These are phyloP conservation scores for Pantala flavescens DNA, from an alignment of 1,140 invertebrate genomes.

Conservation along the genomic window DNA sequence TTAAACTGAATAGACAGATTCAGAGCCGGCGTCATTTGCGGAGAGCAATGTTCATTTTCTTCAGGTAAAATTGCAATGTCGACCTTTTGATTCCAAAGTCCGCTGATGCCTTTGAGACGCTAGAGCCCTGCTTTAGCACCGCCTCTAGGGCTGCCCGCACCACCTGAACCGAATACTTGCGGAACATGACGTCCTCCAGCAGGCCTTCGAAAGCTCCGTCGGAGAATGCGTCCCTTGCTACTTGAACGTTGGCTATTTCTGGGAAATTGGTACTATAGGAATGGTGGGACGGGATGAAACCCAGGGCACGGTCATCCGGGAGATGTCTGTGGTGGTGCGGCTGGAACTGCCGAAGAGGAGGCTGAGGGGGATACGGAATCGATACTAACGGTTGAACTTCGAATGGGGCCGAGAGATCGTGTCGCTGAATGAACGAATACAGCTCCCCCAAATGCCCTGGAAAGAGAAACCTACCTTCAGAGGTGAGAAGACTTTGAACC, in stretches of 20 bases:
- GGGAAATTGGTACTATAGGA: neutral
- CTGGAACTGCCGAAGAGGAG: neutral
- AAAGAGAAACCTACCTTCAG: constrained; percentile 21
- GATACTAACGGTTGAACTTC: neutral
- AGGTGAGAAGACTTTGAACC: constrained; percentile 16
- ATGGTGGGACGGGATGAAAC: neutral
- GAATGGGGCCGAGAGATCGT: constrained; percentile 16
- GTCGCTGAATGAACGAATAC: constrained; percentile 23
- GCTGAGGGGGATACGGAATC: constrained; percentile 1
- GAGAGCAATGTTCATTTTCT: constrained; percentile 43
- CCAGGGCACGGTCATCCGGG: constrained; percentile 4
- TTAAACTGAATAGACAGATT: neutral
- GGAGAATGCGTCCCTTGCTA: constrained; percentile 17
- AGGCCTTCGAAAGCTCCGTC: constrained; percentile 18
- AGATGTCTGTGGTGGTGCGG: constrained; percentile 4
- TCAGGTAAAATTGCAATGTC: constrained; percentile 45
- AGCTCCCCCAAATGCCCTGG: constrained; percentile 23
- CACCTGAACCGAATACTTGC: constrained; percentile 22
- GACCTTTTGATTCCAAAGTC: constrained; percentile 45
- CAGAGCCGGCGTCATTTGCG: constrained; percentile 24
- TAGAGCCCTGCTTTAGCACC: constrained; percentile 41
- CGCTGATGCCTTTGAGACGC: constrained; percentile 40
- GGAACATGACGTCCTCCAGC: constrained; percentile 22
- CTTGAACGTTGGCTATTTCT: constrained; percentile 4
- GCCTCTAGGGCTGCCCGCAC: constrained; percentile 37